These are phyloP conservation scores for Acipenser transmontanus DNA, from an alignment of 2,797 vertebrate genomes.

Conservation along the genomic window DNA sequence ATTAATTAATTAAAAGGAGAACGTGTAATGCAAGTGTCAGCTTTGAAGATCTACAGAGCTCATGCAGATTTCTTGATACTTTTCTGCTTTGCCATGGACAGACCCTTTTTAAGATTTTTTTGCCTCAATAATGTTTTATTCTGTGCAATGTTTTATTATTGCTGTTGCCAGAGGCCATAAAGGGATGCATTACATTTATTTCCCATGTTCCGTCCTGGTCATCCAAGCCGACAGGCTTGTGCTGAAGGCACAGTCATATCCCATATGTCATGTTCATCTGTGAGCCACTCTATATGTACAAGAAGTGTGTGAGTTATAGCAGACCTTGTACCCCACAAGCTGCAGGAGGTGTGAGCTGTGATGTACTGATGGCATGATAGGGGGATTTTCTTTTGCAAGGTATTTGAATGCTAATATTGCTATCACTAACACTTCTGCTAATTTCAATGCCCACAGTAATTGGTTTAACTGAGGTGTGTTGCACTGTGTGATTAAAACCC, in stretches of 20 bases:
- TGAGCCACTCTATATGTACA: not conserved
- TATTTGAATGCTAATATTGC: too few relatives aligned
- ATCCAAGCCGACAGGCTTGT: not conserved
- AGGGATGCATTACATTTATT: not conserved
- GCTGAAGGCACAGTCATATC: conserved; percentile 8
- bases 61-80: not conserved
- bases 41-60: too few relatives aligned
- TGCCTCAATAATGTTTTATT: not conserved
- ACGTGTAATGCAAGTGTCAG: not conserved
- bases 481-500: too few relatives aligned
- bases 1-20: not conserved
- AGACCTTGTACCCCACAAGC: not conserved
- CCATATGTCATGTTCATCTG: conserved; percentile 1
- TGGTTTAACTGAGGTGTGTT: too few relatives aligned
- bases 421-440: too few relatives aligned
- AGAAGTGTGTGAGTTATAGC: not conserved
- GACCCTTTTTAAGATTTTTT: not conserved
- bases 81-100: not conserved
- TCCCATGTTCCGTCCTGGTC: not conserved
- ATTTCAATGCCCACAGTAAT: too few relatives aligned
- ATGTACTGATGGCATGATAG: too few relatives aligned
- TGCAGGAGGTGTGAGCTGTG: not conserved
- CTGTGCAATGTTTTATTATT: not conserved
- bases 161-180: not conserved
- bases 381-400: too few relatives aligned